Evolutionary conservation across 2,797 vertebrate genomes (phyloP).

Genomic region (Apodemus agrarius): DNA sequence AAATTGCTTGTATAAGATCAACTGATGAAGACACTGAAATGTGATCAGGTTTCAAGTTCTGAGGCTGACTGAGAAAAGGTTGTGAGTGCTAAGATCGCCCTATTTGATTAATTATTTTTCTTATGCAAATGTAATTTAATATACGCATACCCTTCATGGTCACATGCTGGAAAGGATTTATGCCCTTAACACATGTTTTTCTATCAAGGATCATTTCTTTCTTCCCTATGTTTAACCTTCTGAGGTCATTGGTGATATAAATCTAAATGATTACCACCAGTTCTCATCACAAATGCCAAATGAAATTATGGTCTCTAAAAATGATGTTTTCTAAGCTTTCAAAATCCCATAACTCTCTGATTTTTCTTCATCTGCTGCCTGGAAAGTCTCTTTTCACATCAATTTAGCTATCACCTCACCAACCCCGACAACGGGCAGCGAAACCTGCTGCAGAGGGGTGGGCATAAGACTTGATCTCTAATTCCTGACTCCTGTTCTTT

Average conservation of each 20-base stretch:
- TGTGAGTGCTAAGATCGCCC: neutral
- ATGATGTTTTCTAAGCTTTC: slow-evolving; percentile 5
- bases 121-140: neutral
- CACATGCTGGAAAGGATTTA: neutral
- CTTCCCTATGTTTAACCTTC: neutral
- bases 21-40: neutral
- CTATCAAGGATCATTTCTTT: neutral
- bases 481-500: slow-evolving; percentile 54
- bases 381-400: neutral
- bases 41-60: neutral
- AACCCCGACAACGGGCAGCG: neutral
- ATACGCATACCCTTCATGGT: neutral
- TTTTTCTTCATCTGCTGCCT: neutral
- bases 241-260: neutral
- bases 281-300: neutral
- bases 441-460: neutral
- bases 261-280: neutral
- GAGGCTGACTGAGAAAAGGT: neutral
- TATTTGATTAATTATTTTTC: neutral
- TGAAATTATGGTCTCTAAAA: slow-evolving; percentile 21
- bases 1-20: neutral
- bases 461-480: slow-evolving; percentile 5
- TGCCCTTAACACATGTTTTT: neutral
- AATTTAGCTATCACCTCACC: neutral
- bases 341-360: neutral